Percentiles rank a stretch among this genome's conserved stretches.
Evolutionary conservation across 2,113 vertebrate genomes (phyloP).

Genomic region (Coregonus clupeaformis): DNA sequence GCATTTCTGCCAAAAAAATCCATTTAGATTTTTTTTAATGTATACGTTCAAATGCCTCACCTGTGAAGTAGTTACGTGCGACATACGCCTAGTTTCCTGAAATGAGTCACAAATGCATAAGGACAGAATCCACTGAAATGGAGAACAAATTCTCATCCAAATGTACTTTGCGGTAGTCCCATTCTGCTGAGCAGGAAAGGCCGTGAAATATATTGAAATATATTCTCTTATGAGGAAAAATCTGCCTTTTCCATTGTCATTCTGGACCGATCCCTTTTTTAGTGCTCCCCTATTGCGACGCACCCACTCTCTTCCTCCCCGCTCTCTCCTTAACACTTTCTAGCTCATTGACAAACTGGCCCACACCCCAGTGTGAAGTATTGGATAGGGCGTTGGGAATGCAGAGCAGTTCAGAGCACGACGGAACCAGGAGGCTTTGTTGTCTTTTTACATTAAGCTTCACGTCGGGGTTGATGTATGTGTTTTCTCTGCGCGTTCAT

Average conservation of each 20-base stretch:
- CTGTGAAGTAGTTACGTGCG: no score
- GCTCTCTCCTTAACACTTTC: constrained; percentile 40
- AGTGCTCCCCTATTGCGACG: constrained; percentile 18
- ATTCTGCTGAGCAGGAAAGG: constrained; percentile 4
- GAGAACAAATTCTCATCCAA: neutral
- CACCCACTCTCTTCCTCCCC: constrained; percentile 26
- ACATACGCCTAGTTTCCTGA: no score
- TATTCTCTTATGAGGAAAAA: neutral
- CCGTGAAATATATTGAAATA: neutral
- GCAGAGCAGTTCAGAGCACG: neutral
- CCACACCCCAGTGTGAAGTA: constrained; percentile 16
- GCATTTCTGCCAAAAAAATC: no score
- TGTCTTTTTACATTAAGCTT: constrained; percentile 3
- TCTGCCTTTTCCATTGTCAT: constrained; percentile 38
- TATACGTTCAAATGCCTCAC: no score
- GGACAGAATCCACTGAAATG: neutral
- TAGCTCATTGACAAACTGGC: constrained; percentile 45
- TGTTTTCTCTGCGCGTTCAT: neutral
- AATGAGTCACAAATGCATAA: no score
- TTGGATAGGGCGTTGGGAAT: constrained; percentile 1
- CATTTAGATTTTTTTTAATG: no score
- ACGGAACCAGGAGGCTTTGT: neutral
- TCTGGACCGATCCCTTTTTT: constrained; percentile 17
- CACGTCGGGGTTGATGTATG: neutral
- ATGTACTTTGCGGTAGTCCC: neutral